A percentile compares a stretch with the other conserved stretches of the same genome.
phyloP scores from a whole-genome alignment of 2,113 vertebrate species.

The Caretta caretta region DNA sequence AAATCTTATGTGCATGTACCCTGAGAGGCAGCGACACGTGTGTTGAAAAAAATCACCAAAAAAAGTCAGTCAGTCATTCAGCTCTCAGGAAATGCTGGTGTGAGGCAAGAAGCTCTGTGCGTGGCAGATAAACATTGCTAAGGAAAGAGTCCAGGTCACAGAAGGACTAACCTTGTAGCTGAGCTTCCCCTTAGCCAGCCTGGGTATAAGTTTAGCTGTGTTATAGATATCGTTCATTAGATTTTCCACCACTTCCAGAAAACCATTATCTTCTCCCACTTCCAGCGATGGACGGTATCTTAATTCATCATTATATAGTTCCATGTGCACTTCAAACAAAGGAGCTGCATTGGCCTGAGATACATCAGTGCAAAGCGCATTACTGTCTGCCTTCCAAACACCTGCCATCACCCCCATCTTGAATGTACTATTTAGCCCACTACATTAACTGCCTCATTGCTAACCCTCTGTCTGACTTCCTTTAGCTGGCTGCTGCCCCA shows the following conservation, averaged over 20 bases:
- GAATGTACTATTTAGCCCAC: neutral
- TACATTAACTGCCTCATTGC: accelerated
- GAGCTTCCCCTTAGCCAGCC: conserved; percentile 55
- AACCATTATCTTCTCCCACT: neutral
- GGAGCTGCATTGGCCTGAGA: conserved; percentile 69
- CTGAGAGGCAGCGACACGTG: neutral
- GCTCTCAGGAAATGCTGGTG: neutral
- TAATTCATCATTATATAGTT: conserved; percentile 48
- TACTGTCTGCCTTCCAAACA: neutral
- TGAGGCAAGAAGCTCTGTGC: neutral
- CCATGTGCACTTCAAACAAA: conserved; percentile 79
- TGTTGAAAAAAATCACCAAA: too few species aligned
- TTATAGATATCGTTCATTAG: conserved; percentile 72
- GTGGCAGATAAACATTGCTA: neutral
- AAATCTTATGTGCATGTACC: neutral
- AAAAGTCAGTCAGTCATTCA: neutral
- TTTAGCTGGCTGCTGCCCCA: accelerated
- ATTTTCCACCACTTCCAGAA: conserved; percentile 70
- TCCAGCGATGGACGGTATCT: conserved; percentile 75
- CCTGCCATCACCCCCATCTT: neutral
- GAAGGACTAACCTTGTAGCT: conserved; percentile 67
- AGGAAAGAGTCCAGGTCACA: accelerated
- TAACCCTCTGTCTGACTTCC: accelerated
- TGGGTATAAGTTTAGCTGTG: conserved; percentile 67
- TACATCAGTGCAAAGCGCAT: neutral